A percentile compares a stretch with the other conserved stretches of the same genome.
These are phyloP conservation scores for Ibidorhyncha struthersii DNA, from an alignment of 2,113 vertebrate genomes.

Conservation along the genomic window DNA sequence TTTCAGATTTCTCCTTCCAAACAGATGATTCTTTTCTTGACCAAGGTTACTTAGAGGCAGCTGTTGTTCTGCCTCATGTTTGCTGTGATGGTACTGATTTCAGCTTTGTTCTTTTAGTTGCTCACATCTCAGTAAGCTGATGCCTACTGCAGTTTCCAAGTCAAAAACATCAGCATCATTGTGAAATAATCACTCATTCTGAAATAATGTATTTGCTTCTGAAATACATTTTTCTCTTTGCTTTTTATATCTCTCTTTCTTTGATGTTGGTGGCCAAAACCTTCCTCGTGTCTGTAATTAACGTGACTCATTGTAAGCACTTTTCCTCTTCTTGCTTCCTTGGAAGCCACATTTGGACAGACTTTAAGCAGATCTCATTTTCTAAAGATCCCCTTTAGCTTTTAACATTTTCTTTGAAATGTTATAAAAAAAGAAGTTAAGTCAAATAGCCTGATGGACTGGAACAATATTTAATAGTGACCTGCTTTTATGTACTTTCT, in stretches of 20 bases:
- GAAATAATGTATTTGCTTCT: background rate
- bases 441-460: background rate
- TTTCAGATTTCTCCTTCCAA: background rate
- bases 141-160: background rate
- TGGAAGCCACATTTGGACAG: background rate
- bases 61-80: background rate
- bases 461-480: background rate
- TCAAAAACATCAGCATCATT: background rate
- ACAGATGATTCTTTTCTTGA: background rate
- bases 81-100: background rate
- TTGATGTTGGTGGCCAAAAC: background rate
- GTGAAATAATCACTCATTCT: background rate
- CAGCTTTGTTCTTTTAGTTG: background rate
- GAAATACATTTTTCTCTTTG: background rate
- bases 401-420: conserved; percentile 7
- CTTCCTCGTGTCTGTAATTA: background rate
- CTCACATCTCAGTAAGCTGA: background rate
- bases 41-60: background rate
- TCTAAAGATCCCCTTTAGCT: background rate
- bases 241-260: background rate
- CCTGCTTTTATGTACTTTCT: background rate
- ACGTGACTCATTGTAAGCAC: background rate
- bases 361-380: background rate
- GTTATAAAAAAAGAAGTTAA: background rate
- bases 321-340: background rate